Evolutionary conservation across 2,888 invertebrate genomes (phyloP), one percentile per base, ranked within the genome.

Genomic region (Gari tellinella): DNA sequence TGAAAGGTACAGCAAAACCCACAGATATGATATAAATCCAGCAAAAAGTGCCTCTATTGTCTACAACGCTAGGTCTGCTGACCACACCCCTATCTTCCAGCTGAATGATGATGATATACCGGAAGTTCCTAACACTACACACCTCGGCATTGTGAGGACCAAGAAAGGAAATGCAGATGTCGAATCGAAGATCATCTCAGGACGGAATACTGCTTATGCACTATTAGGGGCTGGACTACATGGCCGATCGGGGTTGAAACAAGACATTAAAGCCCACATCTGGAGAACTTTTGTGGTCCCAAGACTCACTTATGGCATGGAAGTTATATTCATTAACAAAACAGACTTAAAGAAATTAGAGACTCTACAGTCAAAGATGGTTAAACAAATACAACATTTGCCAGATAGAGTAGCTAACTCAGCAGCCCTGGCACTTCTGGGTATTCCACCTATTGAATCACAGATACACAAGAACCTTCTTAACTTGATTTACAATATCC

Each of bases 271-370:
- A 23, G 15, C 21, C 14, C 25, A 56, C 17, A 43, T 56, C 19
- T 56, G 56, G 56, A 23, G 2, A 12, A 56, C 56, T 37, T 56
- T 52, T 25, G 46, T 64, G 19, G 64, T 55, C 12, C 64, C 55
- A 14, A 17, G 51, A 2, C 5, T 45, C 3, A 21, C 31, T 4
- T 56, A 56, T 45, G 64, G 56, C 2, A 26, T 64, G 17, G 63
- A 63, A 55, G 55, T 19, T 4, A 15, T 43, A 21, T 26, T 43
- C 7, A 15, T 12, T 14, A 43, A 17, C 10, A 19, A 43, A 5
- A 38, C 41, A 23, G 43, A 56, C 15, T 14, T 56, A 4, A 15
- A 43, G 3, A 41, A 26, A 8, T 26, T 56, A 23, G 56, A 56
- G 17, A 25, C 21, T 8, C 25, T 56, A 10, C 56, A 56, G 25